Base-by-base conservation (phyloP, 2,113 vertebrate genomes). In the Leptosomus discolor region DNA sequence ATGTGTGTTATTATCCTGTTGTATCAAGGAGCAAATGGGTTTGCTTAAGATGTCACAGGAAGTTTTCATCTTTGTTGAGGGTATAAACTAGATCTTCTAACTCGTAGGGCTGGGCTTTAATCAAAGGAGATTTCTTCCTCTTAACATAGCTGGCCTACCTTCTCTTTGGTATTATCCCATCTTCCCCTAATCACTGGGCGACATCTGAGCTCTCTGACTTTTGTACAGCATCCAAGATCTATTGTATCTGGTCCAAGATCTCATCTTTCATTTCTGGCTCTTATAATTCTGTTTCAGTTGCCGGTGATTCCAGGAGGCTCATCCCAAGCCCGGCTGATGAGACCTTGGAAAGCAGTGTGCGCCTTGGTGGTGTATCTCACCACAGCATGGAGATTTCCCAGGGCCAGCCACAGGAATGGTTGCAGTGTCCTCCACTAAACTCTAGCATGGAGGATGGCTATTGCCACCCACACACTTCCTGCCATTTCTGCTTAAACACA, bases 391-490 rank as follows among this genome's bases (percentile, higher is more conserved):
- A 87, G 77, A 37, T 81, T 89, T 85, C 76, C 53, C 37, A 50
- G 73, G 67, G 68, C 18, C 57, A 75, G 69, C 46, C 61, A 78
- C 71, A 91, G 81, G 75, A 95, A 73, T 64, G 85, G 85, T 69
- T 9, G 2, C 65, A 51, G 70, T 65, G 80, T 94, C 87, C 84
- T 95, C 80, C 69, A 21, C 65, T 87, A 92, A 90, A 83, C 63
- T 91, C 23, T 26, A 20, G 45, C 1, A 4, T 86, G 82, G 90
- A 93, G 85, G 75, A 92, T 79, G 91, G 50, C 80, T 91, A 5
- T 57, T 95, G 88, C 94, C 84, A 92, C 95, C 92, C 95, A 95
- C 93, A 50, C 18, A 12, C 70, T 94, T 97, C 96, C 96, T 97
- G 86, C 92, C 91, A 75, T 94, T 97, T 89, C 84, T 91, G 61